A percentile compares a stretch with the other conserved stretches of the same genome.
phyloP scores from a whole-genome alignment of 2,888 invertebrate species.

The Atrina japonica region DNA sequence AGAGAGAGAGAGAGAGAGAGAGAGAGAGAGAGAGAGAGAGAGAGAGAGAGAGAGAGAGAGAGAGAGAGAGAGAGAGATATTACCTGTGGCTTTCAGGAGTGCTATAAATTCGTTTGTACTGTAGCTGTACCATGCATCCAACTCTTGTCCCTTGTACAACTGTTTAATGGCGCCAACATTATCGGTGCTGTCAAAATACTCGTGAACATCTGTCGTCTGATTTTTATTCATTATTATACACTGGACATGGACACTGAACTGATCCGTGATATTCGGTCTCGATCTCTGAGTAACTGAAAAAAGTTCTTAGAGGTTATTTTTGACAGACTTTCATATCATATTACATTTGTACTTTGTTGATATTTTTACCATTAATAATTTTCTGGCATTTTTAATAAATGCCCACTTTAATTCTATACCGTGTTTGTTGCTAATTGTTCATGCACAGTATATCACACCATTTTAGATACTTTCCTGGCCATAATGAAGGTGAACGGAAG shows the following conservation, averaged over 20 bases:
- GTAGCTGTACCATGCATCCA: slow-evolving; percentile 63
- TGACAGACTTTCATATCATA: too few relatives aligned
- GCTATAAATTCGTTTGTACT: slow-evolving; percentile 62
- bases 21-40: slow-evolving; percentile 1
- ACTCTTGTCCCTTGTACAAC: slow-evolving; percentile 30
- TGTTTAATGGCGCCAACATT: slow-evolving; percentile 57
- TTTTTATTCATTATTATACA: slow-evolving; percentile 59
- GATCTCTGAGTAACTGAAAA: slow-evolving; percentile 30
- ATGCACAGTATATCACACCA: too few relatives aligned
- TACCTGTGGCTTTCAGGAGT: slow-evolving; percentile 39
- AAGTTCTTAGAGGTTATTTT: too few relatives aligned
- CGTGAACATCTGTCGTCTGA: slow-evolving; percentile 58
- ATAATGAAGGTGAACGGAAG: too few relatives aligned
- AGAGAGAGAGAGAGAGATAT: slow-evolving; percentile 8
- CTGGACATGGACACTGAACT: slow-evolving; percentile 61
- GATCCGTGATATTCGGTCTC: slow-evolving; percentile 52
- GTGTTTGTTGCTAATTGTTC: too few relatives aligned
- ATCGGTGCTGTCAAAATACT: slow-evolving; percentile 58
- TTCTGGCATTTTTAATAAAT: too few relatives aligned
- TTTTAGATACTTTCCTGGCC: too few relatives aligned
- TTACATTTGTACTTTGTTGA: too few relatives aligned
- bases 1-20: slow-evolving; percentile 35
- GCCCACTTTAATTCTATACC: too few relatives aligned
- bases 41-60: background rate
- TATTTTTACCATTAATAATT: too few relatives aligned